phyloP scores from a whole-genome alignment of 2,113 vertebrate species.

The Elephantulus edwardii region DNA sequence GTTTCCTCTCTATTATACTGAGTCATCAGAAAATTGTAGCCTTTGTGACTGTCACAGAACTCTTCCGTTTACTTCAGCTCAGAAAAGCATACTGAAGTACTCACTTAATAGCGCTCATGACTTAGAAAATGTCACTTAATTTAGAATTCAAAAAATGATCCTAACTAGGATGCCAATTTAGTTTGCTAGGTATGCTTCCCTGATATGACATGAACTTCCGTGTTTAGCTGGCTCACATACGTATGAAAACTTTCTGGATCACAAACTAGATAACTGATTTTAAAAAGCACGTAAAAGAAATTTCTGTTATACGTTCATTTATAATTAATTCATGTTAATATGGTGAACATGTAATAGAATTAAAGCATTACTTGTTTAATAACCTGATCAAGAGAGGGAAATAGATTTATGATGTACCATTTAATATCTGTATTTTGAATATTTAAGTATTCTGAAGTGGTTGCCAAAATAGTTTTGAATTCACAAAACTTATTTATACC shows the following conservation, averaged over 20 bases:
- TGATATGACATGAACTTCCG: constrained; percentile 30
- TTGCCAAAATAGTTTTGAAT: constrained; percentile 83
- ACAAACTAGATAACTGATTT: constrained; percentile 70
- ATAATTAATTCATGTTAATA: constrained; percentile 68
- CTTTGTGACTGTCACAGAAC: constrained; percentile 15
- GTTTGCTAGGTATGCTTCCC: constrained; percentile 48
- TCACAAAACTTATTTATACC: constrained; percentile 82
- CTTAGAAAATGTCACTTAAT: constrained; percentile 40
- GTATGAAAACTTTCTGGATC: constrained; percentile 46
- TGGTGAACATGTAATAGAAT: constrained; percentile 66
- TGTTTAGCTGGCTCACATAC: constrained; percentile 58
- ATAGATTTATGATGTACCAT: constrained; percentile 69
- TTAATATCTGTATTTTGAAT: constrained; percentile 73
- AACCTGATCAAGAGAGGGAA: constrained; percentile 66
- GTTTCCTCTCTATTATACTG: neutral
- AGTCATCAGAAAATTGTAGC: neutral
- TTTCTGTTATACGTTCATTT: constrained; percentile 63
- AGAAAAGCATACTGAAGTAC: constrained; percentile 40
- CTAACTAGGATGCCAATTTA: neutral
- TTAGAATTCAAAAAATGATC: constrained; percentile 40
- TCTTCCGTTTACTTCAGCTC: constrained; percentile 46
- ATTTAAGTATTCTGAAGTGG: constrained; percentile 80
- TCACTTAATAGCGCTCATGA: constrained; percentile 35
- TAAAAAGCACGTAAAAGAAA: constrained; percentile 74
- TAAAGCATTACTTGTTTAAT: constrained; percentile 73